Evolutionary conservation across 2,888 invertebrate genomes (phyloP).

Genomic region (Hydropsyche betteni): DNA sequence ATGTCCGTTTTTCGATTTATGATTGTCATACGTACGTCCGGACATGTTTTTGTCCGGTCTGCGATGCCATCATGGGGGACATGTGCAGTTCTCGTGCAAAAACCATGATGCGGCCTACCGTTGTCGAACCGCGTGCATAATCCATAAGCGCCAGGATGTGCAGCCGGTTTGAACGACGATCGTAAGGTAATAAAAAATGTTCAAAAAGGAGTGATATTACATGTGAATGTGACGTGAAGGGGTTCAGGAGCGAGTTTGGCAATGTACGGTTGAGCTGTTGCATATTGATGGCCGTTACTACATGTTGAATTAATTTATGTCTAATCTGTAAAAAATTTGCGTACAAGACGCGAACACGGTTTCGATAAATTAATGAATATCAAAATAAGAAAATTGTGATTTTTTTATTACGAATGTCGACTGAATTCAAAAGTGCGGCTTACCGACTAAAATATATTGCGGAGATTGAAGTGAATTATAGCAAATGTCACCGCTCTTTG

Average conservation of each 20-base stretch:
- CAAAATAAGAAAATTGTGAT: too few relatives aligned
- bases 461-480: too few relatives aligned
- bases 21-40: constrained; percentile 27
- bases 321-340: too few relatives aligned
- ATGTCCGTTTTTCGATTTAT: constrained; percentile 40
- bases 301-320: neutral
- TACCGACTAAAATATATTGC: too few relatives aligned
- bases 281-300: neutral
- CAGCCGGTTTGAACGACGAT: constrained; percentile 9
- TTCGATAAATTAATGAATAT: too few relatives aligned
- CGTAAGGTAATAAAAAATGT: neutral
- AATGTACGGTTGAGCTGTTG: too few relatives aligned
- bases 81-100: constrained; percentile 19
- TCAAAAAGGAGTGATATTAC: neutral
- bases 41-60: neutral
- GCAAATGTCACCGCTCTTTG: too few relatives aligned
- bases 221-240: neutral
- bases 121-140: constrained; percentile 35
- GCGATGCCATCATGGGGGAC: too few relatives aligned
- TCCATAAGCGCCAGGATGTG: constrained; percentile 38
- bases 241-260: too few relatives aligned
- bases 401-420: too few relatives aligned
- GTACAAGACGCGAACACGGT: too few relatives aligned
- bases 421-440: too few relatives aligned
- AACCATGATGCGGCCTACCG: constrained; percentile 38